phyloP scores from a whole-genome alignment of 2,113 vertebrate species.

The Melozone crissalis region DNA sequence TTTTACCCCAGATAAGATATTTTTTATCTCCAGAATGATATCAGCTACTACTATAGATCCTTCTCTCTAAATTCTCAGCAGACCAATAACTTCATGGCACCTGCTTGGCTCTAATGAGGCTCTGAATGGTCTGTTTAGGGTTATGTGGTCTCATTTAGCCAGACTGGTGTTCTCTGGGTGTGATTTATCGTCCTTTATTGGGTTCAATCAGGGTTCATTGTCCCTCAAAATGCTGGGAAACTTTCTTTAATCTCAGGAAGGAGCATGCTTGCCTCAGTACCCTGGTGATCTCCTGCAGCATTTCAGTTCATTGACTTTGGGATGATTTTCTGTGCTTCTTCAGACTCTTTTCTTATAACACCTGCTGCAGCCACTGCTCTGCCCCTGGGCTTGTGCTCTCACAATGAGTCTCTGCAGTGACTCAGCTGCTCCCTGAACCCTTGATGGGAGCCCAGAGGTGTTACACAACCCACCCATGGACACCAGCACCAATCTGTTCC shows the following conservation, averaged over 20 bases:
- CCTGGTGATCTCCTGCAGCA: background rate
- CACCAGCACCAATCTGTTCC: background rate
- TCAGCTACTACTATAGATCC: background rate
- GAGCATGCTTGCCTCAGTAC: background rate
- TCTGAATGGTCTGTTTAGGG: background rate
- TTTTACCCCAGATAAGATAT: background rate
- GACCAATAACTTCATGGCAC: background rate
- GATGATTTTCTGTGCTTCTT: background rate
- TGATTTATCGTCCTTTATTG: background rate
- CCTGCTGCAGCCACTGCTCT: background rate
- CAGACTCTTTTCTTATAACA: background rate
- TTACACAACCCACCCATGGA: background rate
- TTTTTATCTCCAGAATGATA: background rate
- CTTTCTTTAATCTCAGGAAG: background rate
- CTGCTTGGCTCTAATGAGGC: background rate
- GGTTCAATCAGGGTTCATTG: background rate
- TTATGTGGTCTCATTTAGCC: background rate
- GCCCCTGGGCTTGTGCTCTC: background rate
- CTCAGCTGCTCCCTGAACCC: background rate
- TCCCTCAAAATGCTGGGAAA: background rate
- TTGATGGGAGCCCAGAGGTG: background rate
- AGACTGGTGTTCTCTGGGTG: background rate
- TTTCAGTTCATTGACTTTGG: background rate
- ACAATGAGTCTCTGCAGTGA: background rate
- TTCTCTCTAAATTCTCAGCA: background rate